Evolutionary conservation across 2,888 invertebrate species (phyloP).

Genomic region (Pardosa pseudoannulata): DNA sequence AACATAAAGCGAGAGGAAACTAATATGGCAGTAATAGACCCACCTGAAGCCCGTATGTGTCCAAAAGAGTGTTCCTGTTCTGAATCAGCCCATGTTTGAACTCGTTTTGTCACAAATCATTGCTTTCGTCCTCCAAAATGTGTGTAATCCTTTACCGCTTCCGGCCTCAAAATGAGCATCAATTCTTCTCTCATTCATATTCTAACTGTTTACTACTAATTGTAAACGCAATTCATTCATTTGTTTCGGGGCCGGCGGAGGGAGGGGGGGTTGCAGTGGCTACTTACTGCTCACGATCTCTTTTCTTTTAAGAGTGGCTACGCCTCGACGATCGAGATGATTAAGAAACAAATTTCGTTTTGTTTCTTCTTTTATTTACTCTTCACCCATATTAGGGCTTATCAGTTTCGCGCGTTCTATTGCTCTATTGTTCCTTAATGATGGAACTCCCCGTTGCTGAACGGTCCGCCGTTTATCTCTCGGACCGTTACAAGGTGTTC

Average conservation of each 20-base stretch:
- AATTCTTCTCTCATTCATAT: constrained; percentile 6
- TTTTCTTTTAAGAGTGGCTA: background rate
- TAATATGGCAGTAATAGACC: too few relatives aligned
- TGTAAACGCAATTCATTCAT: constrained; percentile 15
- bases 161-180: constrained; percentile 8
- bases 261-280: background rate
- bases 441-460: background rate
- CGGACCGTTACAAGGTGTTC: background rate
- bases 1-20: too few relatives aligned
- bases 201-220: constrained; percentile 7
- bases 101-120: too few relatives aligned
- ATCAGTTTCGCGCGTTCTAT: background rate
- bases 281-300: background rate
- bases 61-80: too few relatives aligned
- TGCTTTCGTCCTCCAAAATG: too few relatives aligned
- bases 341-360: constrained; percentile 1
- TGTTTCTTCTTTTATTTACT: background rate
- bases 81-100: too few relatives aligned
- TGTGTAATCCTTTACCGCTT: too few relatives aligned
- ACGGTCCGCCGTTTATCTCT: background rate
- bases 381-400: constrained; percentile 1
- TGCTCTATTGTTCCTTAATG: background rate
- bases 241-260: background rate
- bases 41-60: too few relatives aligned
- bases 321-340: background rate